Percentiles rank a stretch among this genome's conserved stretches.
phyloP scores from a whole-genome alignment of 2,888 invertebrate species.

The Sarcophaga caerulescens region DNA sequence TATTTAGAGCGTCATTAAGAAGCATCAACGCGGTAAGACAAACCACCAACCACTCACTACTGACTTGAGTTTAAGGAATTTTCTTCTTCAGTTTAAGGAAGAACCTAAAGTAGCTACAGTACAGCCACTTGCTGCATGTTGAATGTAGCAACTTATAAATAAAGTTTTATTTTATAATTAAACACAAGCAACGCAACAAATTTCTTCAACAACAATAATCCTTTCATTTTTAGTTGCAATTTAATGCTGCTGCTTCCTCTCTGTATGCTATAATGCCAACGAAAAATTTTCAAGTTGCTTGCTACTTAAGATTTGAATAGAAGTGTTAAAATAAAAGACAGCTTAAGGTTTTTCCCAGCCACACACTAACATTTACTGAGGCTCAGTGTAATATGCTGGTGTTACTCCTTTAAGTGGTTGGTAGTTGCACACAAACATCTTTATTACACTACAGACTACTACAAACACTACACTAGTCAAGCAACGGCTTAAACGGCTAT shows the following conservation, averaged over 20 bases:
- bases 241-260: neutral
- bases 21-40: conserved; percentile 15
- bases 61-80: conserved; percentile 10
- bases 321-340: conserved; percentile 60
- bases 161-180: conserved; percentile 57
- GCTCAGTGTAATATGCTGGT: too few species aligned
- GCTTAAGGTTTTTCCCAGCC: conserved; percentile 46
- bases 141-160: conserved; percentile 28
- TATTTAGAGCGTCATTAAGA: conserved; percentile 33
- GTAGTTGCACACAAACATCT: conserved; percentile 22
- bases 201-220: neutral
- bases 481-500: too few species aligned
- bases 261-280: neutral
- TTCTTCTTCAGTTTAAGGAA: conserved; percentile 21
- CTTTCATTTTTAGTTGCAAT: neutral
- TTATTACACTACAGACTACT: neutral
- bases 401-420: neutral
- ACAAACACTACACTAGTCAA: too few species aligned
- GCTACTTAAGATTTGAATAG: conserved; percentile 5
- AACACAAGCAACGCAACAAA: conserved; percentile 25
- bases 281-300: neutral
- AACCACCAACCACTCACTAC: conserved; percentile 1
- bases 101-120: conserved; percentile 55
- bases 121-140: conserved; percentile 63
- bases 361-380: neutral